Conservation (phyloP, 92 coral and sea anemone genomes). For the Epizoanthus ramosus region DNA sequence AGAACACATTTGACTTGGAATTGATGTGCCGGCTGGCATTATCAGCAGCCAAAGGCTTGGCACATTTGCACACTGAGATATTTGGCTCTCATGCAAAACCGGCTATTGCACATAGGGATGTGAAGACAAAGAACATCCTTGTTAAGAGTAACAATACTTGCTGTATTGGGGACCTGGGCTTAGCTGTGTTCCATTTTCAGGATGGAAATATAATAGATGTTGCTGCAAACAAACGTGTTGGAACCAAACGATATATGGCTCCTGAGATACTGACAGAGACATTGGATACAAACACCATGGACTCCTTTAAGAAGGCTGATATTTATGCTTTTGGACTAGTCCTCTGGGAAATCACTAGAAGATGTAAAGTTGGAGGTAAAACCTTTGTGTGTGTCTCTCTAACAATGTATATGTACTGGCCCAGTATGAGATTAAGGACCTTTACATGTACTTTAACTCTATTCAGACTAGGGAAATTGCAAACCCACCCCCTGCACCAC, state of each 20-base stretch:
- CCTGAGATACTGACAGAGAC: slow-evolving; percentile 88
- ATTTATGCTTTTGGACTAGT: slow-evolving; percentile 96
- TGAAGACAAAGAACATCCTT: slow-evolving; percentile 92
- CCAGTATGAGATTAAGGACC: no score
- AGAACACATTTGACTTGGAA: slow-evolving; percentile 77
- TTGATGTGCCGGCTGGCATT: slow-evolving; percentile 86
- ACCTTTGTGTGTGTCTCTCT: no score
- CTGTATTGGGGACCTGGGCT: slow-evolving; percentile 90
- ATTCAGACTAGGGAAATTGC: no score
- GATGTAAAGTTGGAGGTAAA: slow-evolving; percentile 86
- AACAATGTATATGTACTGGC: no score
- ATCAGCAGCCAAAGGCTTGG: slow-evolving; percentile 89
- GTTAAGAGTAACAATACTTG: slow-evolving; percentile 92
- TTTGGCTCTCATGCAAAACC: slow-evolving; percentile 84
- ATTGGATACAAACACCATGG: slow-evolving; percentile 70
- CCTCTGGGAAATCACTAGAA: slow-evolving; percentile 89
- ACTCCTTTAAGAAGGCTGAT: slow-evolving; percentile 90
- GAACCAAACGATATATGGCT: slow-evolving; percentile 97
- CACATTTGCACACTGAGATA: slow-evolving; percentile 93
- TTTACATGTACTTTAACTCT: no score
- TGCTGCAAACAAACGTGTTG: slow-evolving; percentile 70
- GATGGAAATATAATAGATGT: slow-evolving; percentile 63
- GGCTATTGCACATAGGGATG: slow-evolving; percentile 95
- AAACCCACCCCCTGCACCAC: no score
- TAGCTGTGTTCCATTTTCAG: slow-evolving; percentile 79